These are phyloP conservation scores for Synergus laeviventris DNA, from an alignment of 2,888 invertebrate genomes.

Conservation along the genomic window DNA sequence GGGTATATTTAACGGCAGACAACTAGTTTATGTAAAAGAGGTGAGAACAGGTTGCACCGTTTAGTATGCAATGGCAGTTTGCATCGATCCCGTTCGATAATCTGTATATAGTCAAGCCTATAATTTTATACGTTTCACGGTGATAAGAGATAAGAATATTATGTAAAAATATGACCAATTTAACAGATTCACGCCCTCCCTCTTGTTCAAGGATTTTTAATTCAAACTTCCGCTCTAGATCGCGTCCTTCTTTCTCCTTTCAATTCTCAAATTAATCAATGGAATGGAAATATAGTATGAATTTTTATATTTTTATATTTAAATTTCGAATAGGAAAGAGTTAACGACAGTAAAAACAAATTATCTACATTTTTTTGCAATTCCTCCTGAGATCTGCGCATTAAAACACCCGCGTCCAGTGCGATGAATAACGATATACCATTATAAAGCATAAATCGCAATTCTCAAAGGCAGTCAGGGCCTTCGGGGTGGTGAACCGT, in stretches of 20 bases:
- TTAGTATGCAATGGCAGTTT: constrained; percentile 38
- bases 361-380: constrained; percentile 16
- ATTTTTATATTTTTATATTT: neutral
- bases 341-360: constrained; percentile 26
- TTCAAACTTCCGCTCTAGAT: constrained; percentile 3
- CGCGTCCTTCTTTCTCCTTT: neutral
- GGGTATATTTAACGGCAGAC: constrained; percentile 3
- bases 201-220: neutral
- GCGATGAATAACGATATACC: constrained; percentile 28
- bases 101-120: constrained; percentile 7
- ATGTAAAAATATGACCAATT: constrained; percentile 29
- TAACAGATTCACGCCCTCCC: constrained; percentile 1
- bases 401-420: constrained; percentile 27
- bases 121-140: constrained; percentile 28
- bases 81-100: constrained; percentile 19
- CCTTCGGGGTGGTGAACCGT: constrained; percentile 37
- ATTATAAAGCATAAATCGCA: constrained; percentile 38
- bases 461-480: constrained; percentile 27
- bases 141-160: constrained; percentile 36
- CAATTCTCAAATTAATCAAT: neutral
- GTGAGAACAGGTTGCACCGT: constrained; percentile 30
- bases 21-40: constrained; percentile 24
- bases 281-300: neutral
- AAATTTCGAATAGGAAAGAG: neutral
- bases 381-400: constrained; percentile 5